Conservation (phyloP, 2,888 invertebrate species). For the Bombylius major region DNA sequence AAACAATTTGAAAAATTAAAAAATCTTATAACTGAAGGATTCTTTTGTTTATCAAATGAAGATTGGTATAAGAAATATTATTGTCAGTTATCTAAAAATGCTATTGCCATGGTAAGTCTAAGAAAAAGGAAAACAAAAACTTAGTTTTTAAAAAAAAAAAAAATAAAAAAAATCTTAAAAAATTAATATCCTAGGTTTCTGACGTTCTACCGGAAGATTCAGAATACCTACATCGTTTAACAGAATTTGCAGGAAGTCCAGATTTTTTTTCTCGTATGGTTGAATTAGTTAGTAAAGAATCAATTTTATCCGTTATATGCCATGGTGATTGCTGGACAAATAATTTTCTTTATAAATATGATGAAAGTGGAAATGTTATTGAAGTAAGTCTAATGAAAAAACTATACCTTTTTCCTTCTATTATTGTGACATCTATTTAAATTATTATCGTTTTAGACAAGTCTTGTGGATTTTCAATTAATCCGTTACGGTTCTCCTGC, state of each 20-base stretch:
- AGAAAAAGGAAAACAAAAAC: not conserved
- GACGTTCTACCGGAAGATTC: conserved; percentile 31
- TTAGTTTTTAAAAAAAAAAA: no score
- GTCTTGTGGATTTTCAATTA: conserved; percentile 57
- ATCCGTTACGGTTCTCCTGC: conserved; percentile 57
- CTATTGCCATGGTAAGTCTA: conserved; percentile 46
- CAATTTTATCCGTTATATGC: conserved; percentile 54
- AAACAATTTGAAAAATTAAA: conserved; percentile 41
- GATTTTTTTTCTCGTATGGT: conserved; percentile 57
- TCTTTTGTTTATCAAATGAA: conserved; percentile 51
- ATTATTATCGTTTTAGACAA: conserved; percentile 40
- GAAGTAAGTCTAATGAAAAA: conserved; percentile 33
- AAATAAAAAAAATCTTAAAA: no score
- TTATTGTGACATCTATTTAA: not conserved
- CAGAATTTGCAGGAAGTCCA: conserved; percentile 47
- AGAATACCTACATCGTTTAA: conserved; percentile 46
- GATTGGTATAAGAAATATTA: conserved; percentile 60
- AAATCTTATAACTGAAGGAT: conserved; percentile 38
- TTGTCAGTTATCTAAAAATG: conserved; percentile 48
- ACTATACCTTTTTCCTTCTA: not conserved
- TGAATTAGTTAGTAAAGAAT: conserved; percentile 45
- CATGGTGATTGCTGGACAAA: conserved; percentile 70
- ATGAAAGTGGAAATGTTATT: conserved; percentile 39
- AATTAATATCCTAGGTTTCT: conserved; percentile 19
- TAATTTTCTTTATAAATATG: conserved; percentile 53